Base-by-base conservation (phyloP, 2,888 invertebrate species). In the Dorcus parallelipipedus region DNA sequence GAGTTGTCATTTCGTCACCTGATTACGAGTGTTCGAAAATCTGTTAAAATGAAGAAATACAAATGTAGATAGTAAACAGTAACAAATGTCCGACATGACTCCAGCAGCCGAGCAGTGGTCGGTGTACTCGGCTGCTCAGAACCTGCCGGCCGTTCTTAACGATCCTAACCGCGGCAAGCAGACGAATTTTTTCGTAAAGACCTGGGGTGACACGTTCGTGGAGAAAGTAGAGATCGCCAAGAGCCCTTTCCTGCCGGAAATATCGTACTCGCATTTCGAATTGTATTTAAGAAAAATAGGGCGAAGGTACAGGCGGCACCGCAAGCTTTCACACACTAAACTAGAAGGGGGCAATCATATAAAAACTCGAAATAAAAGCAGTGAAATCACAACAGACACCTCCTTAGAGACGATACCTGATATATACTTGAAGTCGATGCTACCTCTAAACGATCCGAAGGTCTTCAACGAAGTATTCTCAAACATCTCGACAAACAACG, bases 181-280 rank as follows among this genome's bases (percentile, higher is more conserved):
- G 76, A 85, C 85, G 63, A 88, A 96, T 77, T 95, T 99, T 73
- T 96, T 99, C 73, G 96, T 96, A 0, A 95, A 94, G 77, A 95
- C 95, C 61, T 99, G 98, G 98, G 98, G 99, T 47, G 97, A 97
- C 71, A 84, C 86, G 59, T 99, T 99, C 79, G 86, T 95, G 17
- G 96, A 96, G 63, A 88, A 91, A 70, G 82, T 84, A 26, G 63
- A 65, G 23, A 86, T 96, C 68, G 84, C 87, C 41, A 86, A 89
- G 65, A 91, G 92, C 69, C 86, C 89, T 0, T 88, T 91, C 76
- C 80, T 97, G 67, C 93, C 93, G 42, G 90, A 93, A 70, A 88
- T 97, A 59, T 87, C 86, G 10, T 84, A 87, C 74, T 84, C 86
- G 47, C 92, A 95, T 78, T 97, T 98, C 79, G 91, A 94, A 67